Conservation (phyloP, 2,888 invertebrate genomes). For the Mythimna vitellina region DNA sequence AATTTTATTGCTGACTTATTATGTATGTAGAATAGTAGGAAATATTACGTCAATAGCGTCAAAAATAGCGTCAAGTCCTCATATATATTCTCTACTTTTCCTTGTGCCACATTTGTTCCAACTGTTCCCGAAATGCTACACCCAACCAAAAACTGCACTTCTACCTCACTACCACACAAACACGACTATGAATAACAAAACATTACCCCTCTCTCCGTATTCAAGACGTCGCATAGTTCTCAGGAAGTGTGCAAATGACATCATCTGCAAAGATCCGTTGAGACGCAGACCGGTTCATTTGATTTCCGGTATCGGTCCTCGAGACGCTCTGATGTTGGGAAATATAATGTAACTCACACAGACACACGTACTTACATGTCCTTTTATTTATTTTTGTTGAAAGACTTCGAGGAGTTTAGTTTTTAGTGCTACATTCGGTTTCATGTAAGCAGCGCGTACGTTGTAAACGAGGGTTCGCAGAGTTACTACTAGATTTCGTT, state of each 20-base stretch:
- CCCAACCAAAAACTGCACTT: slow-evolving; percentile 38
- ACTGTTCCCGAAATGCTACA: background rate
- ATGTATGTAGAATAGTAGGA: background rate
- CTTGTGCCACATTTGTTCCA: background rate
- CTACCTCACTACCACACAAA: slow-evolving; percentile 10
- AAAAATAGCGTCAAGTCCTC: background rate
- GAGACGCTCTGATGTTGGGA: slow-evolving; percentile 50
- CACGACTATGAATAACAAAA: slow-evolving; percentile 60
- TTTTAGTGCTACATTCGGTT: slow-evolving; percentile 23
- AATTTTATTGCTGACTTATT: background rate
- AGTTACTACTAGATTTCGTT: too few relatives aligned
- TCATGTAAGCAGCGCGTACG: slow-evolving; percentile 27
- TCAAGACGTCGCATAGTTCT: slow-evolving; percentile 61
- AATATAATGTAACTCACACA: slow-evolving; percentile 54
- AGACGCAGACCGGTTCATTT: slow-evolving; percentile 77
- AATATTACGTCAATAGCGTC: background rate
- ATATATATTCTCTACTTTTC: slow-evolving; percentile 25
- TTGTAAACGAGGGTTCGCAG: slow-evolving; percentile 12
- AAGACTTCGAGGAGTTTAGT: slow-evolving; percentile 13
- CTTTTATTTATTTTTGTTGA: slow-evolving; percentile 40
- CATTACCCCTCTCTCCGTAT: slow-evolving; percentile 64
- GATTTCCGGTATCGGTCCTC: slow-evolving; percentile 76
- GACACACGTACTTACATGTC: slow-evolving; percentile 11
- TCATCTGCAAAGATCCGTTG: slow-evolving; percentile 78
- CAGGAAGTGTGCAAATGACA: slow-evolving; percentile 77